Base-by-base conservation (phyloP, 2,113 vertebrate genomes). In the Alaudala cheleensis region DNA sequence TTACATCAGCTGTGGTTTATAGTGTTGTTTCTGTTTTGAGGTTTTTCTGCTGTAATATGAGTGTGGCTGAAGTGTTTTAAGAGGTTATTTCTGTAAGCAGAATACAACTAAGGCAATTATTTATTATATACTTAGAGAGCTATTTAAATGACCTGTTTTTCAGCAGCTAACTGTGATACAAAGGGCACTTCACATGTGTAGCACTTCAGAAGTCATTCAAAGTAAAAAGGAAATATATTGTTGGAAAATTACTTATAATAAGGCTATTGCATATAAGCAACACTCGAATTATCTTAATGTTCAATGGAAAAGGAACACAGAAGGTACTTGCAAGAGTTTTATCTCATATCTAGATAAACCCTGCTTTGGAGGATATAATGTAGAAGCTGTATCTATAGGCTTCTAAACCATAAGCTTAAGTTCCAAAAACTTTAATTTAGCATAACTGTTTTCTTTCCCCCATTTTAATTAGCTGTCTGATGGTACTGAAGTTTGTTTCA, bases 401-500 rank as follows among this genome's bases (percentile, higher is more conserved):
- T 85, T 90, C 31, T 70, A 37, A 64, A 80, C 47, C 82, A 44
- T 67, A 74, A 84, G 34, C 49, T 77, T 53, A 86, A 92, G 49
- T 78, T 94, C 64, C 49, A 95, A 50, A 53, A 86, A 87, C 34
- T 94, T 92, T 81, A 90, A 81, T 96, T 81, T 62, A 88, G 69
- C 24, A 25, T 90, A 94, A 89, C 71, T 92, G 81, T 93, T 97
- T 97, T 92, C 67, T 90, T 96, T 89, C 93, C 61, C 62, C 89
- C 69, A 79, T 95, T 95, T 96, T 96, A 95, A 94, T 96, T 91
- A 95, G 91, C 92, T 97, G 70, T 95, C 78, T 97, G 79, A 92
- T 96, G 82, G 88, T 81, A 86, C 76, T 79, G 51, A 81, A 91
- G 89, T 93, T 96, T 98, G 93, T 95, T 97, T 97, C 96, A 77